Base-by-base conservation (phyloP, 2,113 vertebrate species). In the Scomber colias region DNA sequence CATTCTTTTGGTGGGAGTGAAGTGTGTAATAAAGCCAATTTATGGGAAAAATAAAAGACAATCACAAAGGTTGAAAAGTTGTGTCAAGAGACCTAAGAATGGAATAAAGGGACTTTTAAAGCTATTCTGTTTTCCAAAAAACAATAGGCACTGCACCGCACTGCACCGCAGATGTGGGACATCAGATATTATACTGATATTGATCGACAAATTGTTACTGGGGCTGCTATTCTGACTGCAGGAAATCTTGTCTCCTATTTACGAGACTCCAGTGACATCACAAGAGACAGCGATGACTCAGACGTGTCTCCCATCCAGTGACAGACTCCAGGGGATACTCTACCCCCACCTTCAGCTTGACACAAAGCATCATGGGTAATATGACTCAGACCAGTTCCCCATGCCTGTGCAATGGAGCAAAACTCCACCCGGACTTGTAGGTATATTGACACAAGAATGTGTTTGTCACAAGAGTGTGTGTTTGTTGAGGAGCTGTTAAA, bases 261-360 rank as follows among this genome's bases (percentile, higher is more conserved):
- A 31, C 51, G 55, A 77, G 21, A 63, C 70, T 57, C 0, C 49
- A 67, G 40, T 87, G 82, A 84, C 54, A 72, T 84, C 85, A 90
- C 45, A 79, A 17, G 50, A 73, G 62, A 82, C 77, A 84, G 44
- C 21, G 35, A 82, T 92, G 91, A 93, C 75, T 93, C 89, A 91
- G 82, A 85, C 49, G 81, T 87, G 61, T 90, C 75, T 81, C 82
- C 81, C 76, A 6, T 60, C 63, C 15, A 44, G 54, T 2, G 27
- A 27, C 64, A 66, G 59, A 67, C 78, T 78, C 54, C 59, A 70
- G 89, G 89, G 71, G 71, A 87, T 75, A 48, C 67, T 87, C 79
- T 62, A n/a, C 55, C 80, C 40, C 56, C 65, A 69, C 81, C 55
- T 27, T 16, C 15, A 12, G 45, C 64, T 44, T 16, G 49, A 70